Evolutionary conservation across 2,797 vertebrate genomes (phyloP), one percentile per base, ranked within the genome.

Genomic region (Strix occidentalis): DNA sequence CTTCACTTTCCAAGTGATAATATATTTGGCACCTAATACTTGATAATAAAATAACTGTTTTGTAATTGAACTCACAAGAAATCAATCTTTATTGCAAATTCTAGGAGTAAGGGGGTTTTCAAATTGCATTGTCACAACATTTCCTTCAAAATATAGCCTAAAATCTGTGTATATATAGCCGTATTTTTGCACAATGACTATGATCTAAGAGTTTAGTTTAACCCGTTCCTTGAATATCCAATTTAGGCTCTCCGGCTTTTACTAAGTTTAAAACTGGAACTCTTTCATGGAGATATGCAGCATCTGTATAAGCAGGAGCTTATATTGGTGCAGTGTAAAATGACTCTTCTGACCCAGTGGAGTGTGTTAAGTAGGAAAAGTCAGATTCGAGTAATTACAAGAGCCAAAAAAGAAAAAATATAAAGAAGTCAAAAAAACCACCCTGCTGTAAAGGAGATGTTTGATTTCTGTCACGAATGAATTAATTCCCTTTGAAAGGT

Each of bases 401-500:
- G 51, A 84, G 19, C n/a, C 57, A 77, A 64, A 64, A 46, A 70
- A 45, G 83, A 75, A 58, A 75, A 53, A 64, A 15, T 31, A 51
- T 17, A 61, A 65, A 81, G 21, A 58, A 86, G 7, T 35, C 0
- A 46, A 64, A 79, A 75, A 63, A n/a, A 18, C 7, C 28, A 6
- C 43, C 1, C 39, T 68, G 7, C 61, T 78, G 45, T 60, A 89
- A 78, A 78, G 77, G 46, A 92, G 72, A 28, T 16, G 20, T 26
- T 82, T 77, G 64, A 54, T 80, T 92, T 89, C 78, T 68, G 41
- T 77, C 19, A 69, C 0, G 71, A 68, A 94, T 25, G 25, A 89
- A 86, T 82, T 68, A 41, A 91, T 92, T 90, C 41, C 43, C 54
- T 95, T 93, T 93, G 84, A 91, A 93, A 95, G 50, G 35, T 61